Percentiles rank a stretch among this genome's conserved stretches.
phyloP scores from a whole-genome alignment of 2,113 vertebrate genomes.

The Tragelaphus buxtoni region DNA sequence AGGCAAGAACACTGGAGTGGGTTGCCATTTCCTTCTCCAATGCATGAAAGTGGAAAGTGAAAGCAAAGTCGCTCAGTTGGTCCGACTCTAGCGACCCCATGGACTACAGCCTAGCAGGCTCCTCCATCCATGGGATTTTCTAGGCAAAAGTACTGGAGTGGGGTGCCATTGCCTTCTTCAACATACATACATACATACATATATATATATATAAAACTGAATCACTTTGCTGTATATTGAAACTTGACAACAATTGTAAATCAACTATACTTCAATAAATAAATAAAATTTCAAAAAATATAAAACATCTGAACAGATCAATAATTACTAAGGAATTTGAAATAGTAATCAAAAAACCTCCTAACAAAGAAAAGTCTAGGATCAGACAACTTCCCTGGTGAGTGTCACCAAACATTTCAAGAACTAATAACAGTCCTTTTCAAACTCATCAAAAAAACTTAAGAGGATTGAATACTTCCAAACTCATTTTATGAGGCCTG shows the following conservation, averaged over 20 bases:
- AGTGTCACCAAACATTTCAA: neutral
- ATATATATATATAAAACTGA: no score
- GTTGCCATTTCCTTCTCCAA: no score
- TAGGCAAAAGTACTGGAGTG: no score
- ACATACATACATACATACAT: no score
- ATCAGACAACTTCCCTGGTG: neutral
- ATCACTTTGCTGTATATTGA: no score
- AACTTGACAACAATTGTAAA: neutral
- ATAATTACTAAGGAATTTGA: neutral
- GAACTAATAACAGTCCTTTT: neutral
- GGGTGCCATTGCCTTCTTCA: no score
- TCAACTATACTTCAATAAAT: neutral
- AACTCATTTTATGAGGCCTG: neutral
- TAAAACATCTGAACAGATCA: neutral
- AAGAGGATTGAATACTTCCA: neutral
- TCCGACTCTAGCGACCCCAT: no score
- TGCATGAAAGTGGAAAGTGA: no score
- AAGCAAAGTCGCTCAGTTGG: no score
- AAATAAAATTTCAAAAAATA: neutral
- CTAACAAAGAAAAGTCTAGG: neutral
- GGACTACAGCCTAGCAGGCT: no score
- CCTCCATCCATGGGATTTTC: no score
- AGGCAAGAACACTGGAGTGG: no score
- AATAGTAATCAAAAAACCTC: neutral
- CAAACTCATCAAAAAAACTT: neutral